phyloP scores from a whole-genome alignment of 2,888 invertebrate genomes.

The Desoria tigrina region DNA sequence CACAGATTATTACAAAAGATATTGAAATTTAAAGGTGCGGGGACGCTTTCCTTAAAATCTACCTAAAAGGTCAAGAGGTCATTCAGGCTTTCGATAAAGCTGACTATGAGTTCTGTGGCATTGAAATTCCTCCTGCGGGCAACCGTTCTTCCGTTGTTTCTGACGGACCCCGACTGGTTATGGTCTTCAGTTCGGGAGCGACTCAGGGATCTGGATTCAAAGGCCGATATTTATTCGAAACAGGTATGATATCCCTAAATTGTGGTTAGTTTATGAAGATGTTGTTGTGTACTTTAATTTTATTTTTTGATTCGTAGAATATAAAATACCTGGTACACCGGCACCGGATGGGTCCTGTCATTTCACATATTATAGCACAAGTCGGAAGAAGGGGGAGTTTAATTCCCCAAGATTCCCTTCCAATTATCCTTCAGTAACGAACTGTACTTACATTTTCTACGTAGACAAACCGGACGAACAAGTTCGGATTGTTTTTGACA shows the following conservation, averaged over 20 bases:
- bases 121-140: conserved; percentile 72
- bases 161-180: conserved; percentile 87
- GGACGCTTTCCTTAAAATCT: conserved; percentile 87
- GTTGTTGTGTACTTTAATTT: background rate
- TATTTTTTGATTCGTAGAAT: conserved; percentile 27
- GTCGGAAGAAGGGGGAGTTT: conserved; percentile 84
- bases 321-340: conserved; percentile 81
- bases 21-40: conserved; percentile 73
- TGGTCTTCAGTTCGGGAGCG: conserved; percentile 93
- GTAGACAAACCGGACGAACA: conserved; percentile 83
- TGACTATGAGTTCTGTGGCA: conserved; percentile 89
- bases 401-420: conserved; percentile 96
- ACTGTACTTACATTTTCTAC: conserved; percentile 77
- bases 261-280: too few species aligned
- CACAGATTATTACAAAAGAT: too few species aligned
- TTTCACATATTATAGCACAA: conserved; percentile 85
- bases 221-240: conserved; percentile 80
- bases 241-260: conserved; percentile 63
- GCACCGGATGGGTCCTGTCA: conserved; percentile 86
- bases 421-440: conserved; percentile 92
- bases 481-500: conserved; percentile 86
- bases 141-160: conserved; percentile 78
- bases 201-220: conserved; percentile 88
- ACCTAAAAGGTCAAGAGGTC: conserved; percentile 87
- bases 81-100: conserved; percentile 91